Evolutionary conservation across 2,113 vertebrate species (phyloP), one percentile per base, ranked within the genome.

Genomic region (Nibea coibor): DNA sequence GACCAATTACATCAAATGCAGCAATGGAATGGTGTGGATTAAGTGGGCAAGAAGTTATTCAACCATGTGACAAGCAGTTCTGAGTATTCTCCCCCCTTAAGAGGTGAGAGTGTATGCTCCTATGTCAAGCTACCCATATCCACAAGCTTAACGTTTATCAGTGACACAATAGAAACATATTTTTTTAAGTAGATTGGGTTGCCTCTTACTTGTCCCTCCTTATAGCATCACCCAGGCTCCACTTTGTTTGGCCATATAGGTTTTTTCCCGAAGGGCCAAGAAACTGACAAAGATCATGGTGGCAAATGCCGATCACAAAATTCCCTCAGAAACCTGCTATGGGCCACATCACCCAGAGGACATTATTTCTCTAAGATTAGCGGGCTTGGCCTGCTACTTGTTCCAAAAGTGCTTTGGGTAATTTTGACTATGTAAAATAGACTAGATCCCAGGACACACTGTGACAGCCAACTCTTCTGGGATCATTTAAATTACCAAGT

Each of bases 401-500:
- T 1, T 76, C 74, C 73, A 63, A 48, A 65, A 26, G 31, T 19
- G 24, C 24, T 22, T 22, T 14, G 22, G 19, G 66, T n/a, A 42
- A 20, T 63, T 69, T 31, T 58, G 24, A 24, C 43, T 19, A 61
- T 57, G 48, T 48, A 53, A 51, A 68, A 43, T 20, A 43, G 43
- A 50, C 12, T n/a, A 70, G 50, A 56, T 63, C 43, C 71, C 35
- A 12, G 31, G 70, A 50, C 35, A 28, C 35, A 26, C 19, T 39
- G 19, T 22, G 47, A 53, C 68, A 26, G 67, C 31, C 9, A 35
- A 26, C 12, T 61, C 81, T 56, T 74, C 20, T 54, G 84, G 43
- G 77, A 65, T 75, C 35, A 56, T 78, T 75, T 77, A 75, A 75
- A 68, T 17, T 31, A 51, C 58, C 2, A 2, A 58, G 51, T 77